Conservation (phyloP, 2,888 invertebrate genomes). For the Agriopis aurantiaria region DNA sequence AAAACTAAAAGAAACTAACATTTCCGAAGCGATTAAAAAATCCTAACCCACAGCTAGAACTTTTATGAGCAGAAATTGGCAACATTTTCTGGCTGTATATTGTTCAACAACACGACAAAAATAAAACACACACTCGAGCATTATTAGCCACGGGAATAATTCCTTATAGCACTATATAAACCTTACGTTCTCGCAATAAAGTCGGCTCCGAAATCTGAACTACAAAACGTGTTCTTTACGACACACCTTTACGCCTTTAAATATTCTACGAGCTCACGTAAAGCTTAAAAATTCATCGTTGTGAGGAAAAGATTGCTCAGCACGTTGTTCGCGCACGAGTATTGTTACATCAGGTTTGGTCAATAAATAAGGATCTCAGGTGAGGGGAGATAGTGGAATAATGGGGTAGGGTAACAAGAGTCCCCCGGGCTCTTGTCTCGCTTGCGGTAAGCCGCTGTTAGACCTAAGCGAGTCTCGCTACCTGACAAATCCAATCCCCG, state of each 20-base stretch:
- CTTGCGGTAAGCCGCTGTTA: constrained; percentile 66
- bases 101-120: constrained; percentile 13
- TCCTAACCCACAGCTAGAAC: background rate
- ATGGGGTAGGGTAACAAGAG: constrained; percentile 64
- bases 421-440: constrained; percentile 63
- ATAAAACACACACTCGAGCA: constrained; percentile 33
- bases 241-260: constrained; percentile 50
- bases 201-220: constrained; percentile 46
- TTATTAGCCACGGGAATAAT: constrained; percentile 39
- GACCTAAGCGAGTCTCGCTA: constrained; percentile 55
- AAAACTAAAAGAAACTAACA: too few relatives aligned
- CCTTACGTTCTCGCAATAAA: constrained; percentile 42
- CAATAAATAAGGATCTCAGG: constrained; percentile 71
- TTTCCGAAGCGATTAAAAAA: background rate
- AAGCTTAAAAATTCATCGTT: constrained; percentile 56
- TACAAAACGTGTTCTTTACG: constrained; percentile 49
- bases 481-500: constrained; percentile 62
- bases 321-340: constrained; percentile 58
- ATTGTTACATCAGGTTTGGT: constrained; percentile 61
- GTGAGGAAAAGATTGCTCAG: constrained; percentile 54
- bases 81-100: constrained; percentile 16
- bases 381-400: constrained; percentile 68
- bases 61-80: constrained; percentile 4
- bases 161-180: constrained; percentile 46
- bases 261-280: constrained; percentile 50